Base-by-base conservation (phyloP, 1,140 invertebrate genomes). In the Zaprionus ghesquierei region DNA sequence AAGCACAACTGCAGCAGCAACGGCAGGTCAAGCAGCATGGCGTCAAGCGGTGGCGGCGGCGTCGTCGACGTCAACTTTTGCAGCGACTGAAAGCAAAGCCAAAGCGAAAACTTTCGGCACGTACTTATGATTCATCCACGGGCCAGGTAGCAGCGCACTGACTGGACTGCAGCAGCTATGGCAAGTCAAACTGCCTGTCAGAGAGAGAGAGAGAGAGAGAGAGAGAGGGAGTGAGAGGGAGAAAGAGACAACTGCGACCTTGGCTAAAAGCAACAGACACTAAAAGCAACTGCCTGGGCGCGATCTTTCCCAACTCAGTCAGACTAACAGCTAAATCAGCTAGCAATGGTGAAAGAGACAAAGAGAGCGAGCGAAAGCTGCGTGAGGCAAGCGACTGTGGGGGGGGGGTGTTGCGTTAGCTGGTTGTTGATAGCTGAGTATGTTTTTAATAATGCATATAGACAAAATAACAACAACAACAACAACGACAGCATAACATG, bases 391-490 rank as follows among this genome's bases (percentile, higher is more conserved):
- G 79, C 70, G n/a, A n/a, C n/a, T n/a, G n/a, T n/a, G n/a, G n/a
- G n/a, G n/a, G n/a, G n/a, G n/a, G n/a, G n/a, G n/a, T n/a, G n/a
- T n/a, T n/a, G n/a, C n/a, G n/a, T n/a, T n/a, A n/a, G n/a, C n/a
- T n/a, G n/a, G 79, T 86, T 73, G 82, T 85, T 86, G 82, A 86
- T 84, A 86, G 79, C 76, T 77, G 82, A 87, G 79, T 87, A 77
- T 86, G 89, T 86, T 82, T 79, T 86, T 86, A 86, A 86, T 86
- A 86, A 86, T 86, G 79, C 82, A 86, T 87, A 81, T 66, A 71
- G 59, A 68, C 62, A 75, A 41, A 25, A n/a, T n/a, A 61, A 50
- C 77, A 77, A 70, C 64, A 64, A 53, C 62, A 75, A 35, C 27
- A 61, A 46, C 72, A 77, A 64, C 64, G n/a, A 64, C 41, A 29